A percentile compares a stretch with the other conserved stretches of the same genome.
Evolutionary conservation across 2,113 vertebrate genomes (phyloP).

Genomic region (Salvator merianae): DNA sequence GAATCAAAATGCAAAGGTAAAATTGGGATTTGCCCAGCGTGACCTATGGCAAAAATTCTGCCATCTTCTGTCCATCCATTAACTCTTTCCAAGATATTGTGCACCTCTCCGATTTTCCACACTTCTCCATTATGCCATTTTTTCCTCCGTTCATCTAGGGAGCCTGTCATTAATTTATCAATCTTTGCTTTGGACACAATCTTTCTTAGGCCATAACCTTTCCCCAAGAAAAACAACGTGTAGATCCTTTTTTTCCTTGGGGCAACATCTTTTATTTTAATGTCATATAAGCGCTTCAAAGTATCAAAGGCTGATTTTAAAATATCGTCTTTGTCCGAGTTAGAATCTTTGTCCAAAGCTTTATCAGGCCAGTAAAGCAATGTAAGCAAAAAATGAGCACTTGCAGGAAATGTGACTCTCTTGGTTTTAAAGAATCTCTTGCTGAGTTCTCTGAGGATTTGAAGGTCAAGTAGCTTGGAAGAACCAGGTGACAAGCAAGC

Average conservation of each 20-base stretch:
- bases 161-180: conserved; percentile 69
- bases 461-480: conserved; percentile 54
- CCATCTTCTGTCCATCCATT: conserved; percentile 81
- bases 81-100: conserved; percentile 67
- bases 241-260: conserved; percentile 75
- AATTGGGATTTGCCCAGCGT: conserved; percentile 58
- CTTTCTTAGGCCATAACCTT: conserved; percentile 74
- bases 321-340: conserved; percentile 72
- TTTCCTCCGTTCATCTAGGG: conserved; percentile 74
- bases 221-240: conserved; percentile 80
- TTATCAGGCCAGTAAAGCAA: conserved; percentile 85
- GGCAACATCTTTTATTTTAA: conserved; percentile 77
- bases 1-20: conserved; percentile 69
- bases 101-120: conserved; percentile 67
- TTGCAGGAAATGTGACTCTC: conserved; percentile 61
- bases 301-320: conserved; percentile 74
- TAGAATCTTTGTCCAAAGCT: conserved; percentile 60
- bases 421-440: conserved; percentile 62
- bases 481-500: conserved; percentile 69
- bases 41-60: conserved; percentile 74
- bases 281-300: conserved; percentile 65
- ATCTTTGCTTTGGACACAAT: conserved; percentile 79
- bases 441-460: conserved; percentile 71
- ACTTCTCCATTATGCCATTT: conserved; percentile 77
- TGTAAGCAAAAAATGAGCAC: conserved; percentile 76